A percentile compares a stretch with the other conserved stretches of the same genome.
Evolutionary conservation across 2,797 vertebrate species (phyloP).

Genomic region (Macroramphosus scolopax): DNA sequence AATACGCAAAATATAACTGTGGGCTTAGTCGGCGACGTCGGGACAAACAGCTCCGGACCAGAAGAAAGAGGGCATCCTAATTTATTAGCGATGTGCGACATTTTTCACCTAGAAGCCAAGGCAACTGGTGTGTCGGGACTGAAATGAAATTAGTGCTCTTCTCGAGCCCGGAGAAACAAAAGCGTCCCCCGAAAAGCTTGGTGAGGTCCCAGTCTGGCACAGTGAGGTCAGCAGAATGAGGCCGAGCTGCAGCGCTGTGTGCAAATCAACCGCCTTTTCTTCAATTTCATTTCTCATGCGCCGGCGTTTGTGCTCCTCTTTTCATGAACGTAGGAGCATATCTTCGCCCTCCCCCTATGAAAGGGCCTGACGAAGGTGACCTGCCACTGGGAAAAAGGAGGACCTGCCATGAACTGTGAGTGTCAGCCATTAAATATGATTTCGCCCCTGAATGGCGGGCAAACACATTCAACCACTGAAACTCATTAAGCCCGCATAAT

Average conservation of each 20-base stretch:
- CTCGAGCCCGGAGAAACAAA: constrained; percentile 66
- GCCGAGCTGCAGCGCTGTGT: constrained; percentile 65
- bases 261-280: constrained; percentile 74
- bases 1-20: constrained; percentile 96
- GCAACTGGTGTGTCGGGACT: constrained; percentile 86
- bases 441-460: constrained; percentile 78
- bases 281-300: constrained; percentile 77
- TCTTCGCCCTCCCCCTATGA: constrained; percentile 71
- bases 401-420: constrained; percentile 78
- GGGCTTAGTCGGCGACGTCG: constrained; percentile 84
- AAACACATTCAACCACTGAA: constrained; percentile 81
- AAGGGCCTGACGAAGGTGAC: constrained; percentile 77
- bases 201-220: constrained; percentile 70
- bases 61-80: constrained; percentile 84
- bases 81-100: constrained; percentile 94
- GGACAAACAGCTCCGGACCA: constrained; percentile 85
- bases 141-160: constrained; percentile 75
- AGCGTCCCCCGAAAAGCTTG: constrained; percentile 56
- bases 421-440: constrained; percentile 87
- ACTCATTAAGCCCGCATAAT: constrained; percentile 84
- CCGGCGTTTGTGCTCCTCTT: constrained; percentile 65
- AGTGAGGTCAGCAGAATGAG: constrained; percentile 69
- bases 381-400: constrained; percentile 78
- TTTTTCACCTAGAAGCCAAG: constrained; percentile 93
- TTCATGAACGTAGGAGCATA: constrained; percentile 76